Conservation (phyloP, 2,797 vertebrate species). For the Neomorphus geoffroyi region DNA sequence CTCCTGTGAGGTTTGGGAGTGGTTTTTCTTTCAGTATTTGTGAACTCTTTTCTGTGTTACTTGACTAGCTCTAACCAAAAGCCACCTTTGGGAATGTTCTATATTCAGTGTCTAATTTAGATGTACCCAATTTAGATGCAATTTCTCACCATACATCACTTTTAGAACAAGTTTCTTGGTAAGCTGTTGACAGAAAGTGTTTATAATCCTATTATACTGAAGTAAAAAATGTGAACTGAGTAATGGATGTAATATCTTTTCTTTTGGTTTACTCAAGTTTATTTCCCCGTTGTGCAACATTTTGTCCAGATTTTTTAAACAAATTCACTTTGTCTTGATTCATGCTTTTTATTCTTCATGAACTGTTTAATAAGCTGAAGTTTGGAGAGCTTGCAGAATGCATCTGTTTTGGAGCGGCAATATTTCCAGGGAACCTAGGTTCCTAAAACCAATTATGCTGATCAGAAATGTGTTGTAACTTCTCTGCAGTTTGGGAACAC, state of each 20-base stretch:
- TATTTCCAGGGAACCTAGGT: constrained; percentile 32
- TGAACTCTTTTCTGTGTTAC: neutral
- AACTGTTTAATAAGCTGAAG: neutral
- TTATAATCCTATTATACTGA: constrained; percentile 28
- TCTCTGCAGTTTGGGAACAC: neutral
- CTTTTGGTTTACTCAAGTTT: neutral
- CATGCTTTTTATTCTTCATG: neutral
- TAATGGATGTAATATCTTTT: constrained; percentile 33
- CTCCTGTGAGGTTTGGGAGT: neutral
- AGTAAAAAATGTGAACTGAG: constrained; percentile 39
- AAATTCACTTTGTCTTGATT: neutral
- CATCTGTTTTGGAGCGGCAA: neutral
- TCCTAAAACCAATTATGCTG: constrained; percentile 42
- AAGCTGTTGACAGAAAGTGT: constrained; percentile 57
- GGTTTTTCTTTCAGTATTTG: constrained; percentile 10
- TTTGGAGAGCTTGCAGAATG: neutral
- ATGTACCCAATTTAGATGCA: constrained; percentile 40
- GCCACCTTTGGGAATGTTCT: constrained; percentile 46
- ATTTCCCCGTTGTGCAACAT: constrained; percentile 14
- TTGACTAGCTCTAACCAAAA: constrained; percentile 28
- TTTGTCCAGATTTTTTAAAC: neutral
- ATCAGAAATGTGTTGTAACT: constrained; percentile 9
- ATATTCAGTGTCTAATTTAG: constrained; percentile 37
- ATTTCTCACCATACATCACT: constrained; percentile 50
- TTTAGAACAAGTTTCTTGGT: constrained; percentile 52